phyloP scores from a whole-genome alignment of 2,797 vertebrate species.

The Bovichtus diacanthus region DNA sequence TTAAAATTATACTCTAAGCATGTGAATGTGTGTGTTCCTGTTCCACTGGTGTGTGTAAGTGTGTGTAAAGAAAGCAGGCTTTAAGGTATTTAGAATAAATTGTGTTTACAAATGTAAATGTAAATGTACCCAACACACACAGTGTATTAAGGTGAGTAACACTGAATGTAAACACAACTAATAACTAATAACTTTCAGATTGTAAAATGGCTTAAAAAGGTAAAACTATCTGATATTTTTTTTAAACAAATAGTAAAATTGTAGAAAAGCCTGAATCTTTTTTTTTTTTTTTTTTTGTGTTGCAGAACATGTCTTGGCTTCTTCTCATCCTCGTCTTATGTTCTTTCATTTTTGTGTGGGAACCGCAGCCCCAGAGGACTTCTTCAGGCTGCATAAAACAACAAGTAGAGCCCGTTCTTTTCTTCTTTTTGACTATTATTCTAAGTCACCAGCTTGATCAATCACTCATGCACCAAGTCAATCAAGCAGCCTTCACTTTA shows the following conservation, averaged over 20 bases:
- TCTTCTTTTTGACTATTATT: background rate
- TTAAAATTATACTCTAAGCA: background rate
- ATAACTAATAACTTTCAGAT: too few species aligned
- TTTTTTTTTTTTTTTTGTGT: background rate
- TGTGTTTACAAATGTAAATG: too few species aligned
- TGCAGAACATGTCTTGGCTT: background rate
- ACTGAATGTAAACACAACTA: background rate
- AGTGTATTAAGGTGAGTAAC: background rate
- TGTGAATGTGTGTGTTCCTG: background rate
- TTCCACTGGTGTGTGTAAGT: background rate
- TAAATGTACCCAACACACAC: too few species aligned
- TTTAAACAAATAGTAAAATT: background rate
- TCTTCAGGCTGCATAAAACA: background rate
- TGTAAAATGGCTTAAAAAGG: too few species aligned
- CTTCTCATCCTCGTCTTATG: background rate
- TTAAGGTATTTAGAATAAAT: background rate
- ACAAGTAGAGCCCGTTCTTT: background rate
- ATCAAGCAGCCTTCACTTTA: background rate
- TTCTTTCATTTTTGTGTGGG: background rate
- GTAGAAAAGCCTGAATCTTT: background rate
- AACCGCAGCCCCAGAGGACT: background rate
- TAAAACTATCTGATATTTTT: background rate
- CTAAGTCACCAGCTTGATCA: background rate
- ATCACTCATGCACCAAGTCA: background rate
- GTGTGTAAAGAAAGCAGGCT: background rate